Evolutionary conservation across 2,888 invertebrate species (phyloP), one percentile per base, ranked within the genome.

Genomic region (Phania funesta): DNA sequence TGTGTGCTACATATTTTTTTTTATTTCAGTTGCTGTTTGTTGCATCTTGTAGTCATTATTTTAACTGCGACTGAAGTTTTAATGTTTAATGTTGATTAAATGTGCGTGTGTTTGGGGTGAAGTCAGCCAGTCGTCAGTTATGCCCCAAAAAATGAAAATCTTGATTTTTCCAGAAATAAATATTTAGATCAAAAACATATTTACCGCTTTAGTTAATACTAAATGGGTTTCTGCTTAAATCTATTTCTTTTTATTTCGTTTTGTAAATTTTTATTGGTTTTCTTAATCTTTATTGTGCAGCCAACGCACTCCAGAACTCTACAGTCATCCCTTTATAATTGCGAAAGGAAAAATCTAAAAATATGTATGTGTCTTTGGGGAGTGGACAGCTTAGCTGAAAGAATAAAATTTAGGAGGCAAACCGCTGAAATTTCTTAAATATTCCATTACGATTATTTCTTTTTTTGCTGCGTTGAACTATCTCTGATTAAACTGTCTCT

Each of bases 171-270:
- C 44, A 64, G 50, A 18, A 64, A 50, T 50, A 54, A 56, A 58
- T 50, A n/a, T n/a, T n/a, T n/a, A 80, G 65, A 76, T 76, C 80
- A 80, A 80, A 80, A 71, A 52, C 58, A 38, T 58, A 68, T 65
- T 29, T 44, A 35, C 52, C 76, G 76, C 80, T 38, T 70, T 50
- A 24, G 29, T 71, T 26, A 46, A 54, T 44, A 62, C 18, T 35
- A 60, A 77, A 64, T 56, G 60, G 16, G 46, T 50, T 77, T 67
- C 41, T 38, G 38, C 46, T 44, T 22, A 32, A 62, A 60, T 38
- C 38, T 35, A 22, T 71, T 62, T 48, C 41, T 35, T 70, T 29
- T 41, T 18, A 44, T 60, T 48, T 32, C 24, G 38, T 50, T 41
- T 62, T 41, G 38, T 76, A 60, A 50, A 32, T 52, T 54, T 62